Base-by-base conservation (phyloP, 1,140 invertebrate genomes). In the Pseudoatta argentina region DNA sequence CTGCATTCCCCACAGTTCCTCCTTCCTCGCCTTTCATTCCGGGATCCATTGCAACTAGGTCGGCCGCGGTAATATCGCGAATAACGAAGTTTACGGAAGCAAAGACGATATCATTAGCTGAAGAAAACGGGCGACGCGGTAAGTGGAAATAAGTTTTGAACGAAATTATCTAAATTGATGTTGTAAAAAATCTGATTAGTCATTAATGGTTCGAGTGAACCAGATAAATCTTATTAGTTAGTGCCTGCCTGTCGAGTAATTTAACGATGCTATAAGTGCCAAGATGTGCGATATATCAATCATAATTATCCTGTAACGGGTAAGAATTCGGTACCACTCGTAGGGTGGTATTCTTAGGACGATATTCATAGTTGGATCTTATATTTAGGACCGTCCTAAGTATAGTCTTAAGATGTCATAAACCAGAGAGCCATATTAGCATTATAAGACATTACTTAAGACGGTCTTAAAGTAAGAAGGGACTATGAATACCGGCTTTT, bases 31-130 rank as follows among this genome's bases (percentile, higher is more conserved):
- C 27, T 78, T 78, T 59, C 75, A 64, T 48, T 44, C 21, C 44
- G 75, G 39, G 21, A 78, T 51, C 76, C 76, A 1, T 79, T n/a
- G 27, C 76, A 79, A 67, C 76, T 67, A 30, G 61, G 76, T 79
- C 61, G 76, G 24, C 3, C 44, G 27, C 44, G 39, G 76, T 79
- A 67, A 79, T 79, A 67, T 79, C 59, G 44, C 76, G 61, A 53
- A 53, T 79, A 79, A 79, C 44, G 44, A 67, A 67, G 61, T 79
- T 69, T 79, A 53, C 14, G n/a, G n/a, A 67, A 53, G 76, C 27
- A 79, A 79, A 79, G 61, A 64, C 44, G 78, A 69, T 64, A 69
- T 59, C 27, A 48, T 53, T 79, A 57, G 39, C 27, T 27, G 79
- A 86, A 73, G 57, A 67, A 83, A 72, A 63, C 53, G 57, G 44